Evolutionary conservation across 1,140 invertebrate species (phyloP).

Genomic region (Cylas formicarius): DNA sequence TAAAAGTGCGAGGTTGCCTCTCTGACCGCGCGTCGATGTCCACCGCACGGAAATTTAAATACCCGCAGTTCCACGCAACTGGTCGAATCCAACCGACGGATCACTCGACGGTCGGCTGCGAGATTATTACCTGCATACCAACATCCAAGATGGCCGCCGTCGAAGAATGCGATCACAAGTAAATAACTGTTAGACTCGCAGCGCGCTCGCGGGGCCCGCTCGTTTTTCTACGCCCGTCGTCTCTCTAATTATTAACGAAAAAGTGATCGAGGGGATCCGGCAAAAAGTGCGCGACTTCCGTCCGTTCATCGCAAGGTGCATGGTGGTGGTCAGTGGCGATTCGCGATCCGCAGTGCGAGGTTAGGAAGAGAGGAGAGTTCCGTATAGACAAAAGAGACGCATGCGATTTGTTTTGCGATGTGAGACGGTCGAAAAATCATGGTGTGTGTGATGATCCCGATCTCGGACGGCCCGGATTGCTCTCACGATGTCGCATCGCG

Average conservation of each 20-base stretch:
- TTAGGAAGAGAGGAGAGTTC: neutral
- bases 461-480: neutral
- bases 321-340: neutral
- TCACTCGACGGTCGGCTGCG: constrained; percentile 8
- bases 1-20: too few relatives aligned
- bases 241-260: too few relatives aligned
- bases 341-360: neutral
- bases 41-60: too few relatives aligned
- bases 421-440: too few relatives aligned
- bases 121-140: constrained; percentile 28
- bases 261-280: too few relatives aligned
- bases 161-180: constrained; percentile 29
- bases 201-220: too few relatives aligned
- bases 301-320: neutral
- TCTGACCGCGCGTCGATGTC: too few relatives aligned
- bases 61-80: too few relatives aligned
- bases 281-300: neutral
- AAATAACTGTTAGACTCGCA: constrained; percentile 30
- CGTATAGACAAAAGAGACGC: neutral
- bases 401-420: neutral
- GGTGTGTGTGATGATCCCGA: constrained; percentile 6
- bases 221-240: too few relatives aligned
- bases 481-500: constrained; percentile 36
- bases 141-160: constrained; percentile 28
- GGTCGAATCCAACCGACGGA: constrained; percentile 4